phyloP scores from a whole-genome alignment of 2,888 invertebrate genomes.

The Conistra vaccinii region DNA sequence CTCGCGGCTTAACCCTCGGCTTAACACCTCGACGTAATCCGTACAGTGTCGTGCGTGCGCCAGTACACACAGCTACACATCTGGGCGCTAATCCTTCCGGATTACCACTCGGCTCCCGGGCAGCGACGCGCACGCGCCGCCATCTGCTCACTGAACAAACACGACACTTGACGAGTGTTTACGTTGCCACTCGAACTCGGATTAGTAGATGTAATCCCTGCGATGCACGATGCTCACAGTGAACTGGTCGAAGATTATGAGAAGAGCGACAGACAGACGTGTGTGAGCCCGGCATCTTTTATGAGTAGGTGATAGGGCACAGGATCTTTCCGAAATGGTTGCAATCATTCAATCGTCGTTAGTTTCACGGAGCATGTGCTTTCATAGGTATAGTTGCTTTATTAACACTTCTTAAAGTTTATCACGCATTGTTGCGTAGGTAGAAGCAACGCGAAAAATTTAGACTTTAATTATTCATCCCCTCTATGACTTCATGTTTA shows the following conservation, averaged over 20 bases:
- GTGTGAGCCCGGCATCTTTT: neutral
- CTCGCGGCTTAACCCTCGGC: conserved; percentile 52
- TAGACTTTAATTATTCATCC: neutral
- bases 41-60: conserved; percentile 1
- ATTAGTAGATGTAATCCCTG: conserved; percentile 60
- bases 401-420: too few species aligned
- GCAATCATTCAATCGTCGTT: neutral
- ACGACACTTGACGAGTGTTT: conserved; percentile 59
- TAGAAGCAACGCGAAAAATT: too few species aligned
- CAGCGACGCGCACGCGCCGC: conserved; percentile 29
- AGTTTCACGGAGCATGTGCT: conserved; percentile 1
- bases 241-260: neutral
- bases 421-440: too few species aligned
- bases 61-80: conserved; percentile 21
- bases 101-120: conserved; percentile 19
- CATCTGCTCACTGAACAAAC: conserved; percentile 52
- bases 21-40: conserved; percentile 60
- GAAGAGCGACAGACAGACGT: neutral
- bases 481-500: neutral
- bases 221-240: conserved; percentile 27
- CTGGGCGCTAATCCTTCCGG: conserved; percentile 49
- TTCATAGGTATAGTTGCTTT: neutral
- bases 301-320: neutral
- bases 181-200: conserved; percentile 52
- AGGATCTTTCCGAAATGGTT: neutral